Percentiles rank a stretch among this genome's conserved stretches.
Conservation (phyloP, 2,888 invertebrate species). For the Athrips mouffetella region DNA sequence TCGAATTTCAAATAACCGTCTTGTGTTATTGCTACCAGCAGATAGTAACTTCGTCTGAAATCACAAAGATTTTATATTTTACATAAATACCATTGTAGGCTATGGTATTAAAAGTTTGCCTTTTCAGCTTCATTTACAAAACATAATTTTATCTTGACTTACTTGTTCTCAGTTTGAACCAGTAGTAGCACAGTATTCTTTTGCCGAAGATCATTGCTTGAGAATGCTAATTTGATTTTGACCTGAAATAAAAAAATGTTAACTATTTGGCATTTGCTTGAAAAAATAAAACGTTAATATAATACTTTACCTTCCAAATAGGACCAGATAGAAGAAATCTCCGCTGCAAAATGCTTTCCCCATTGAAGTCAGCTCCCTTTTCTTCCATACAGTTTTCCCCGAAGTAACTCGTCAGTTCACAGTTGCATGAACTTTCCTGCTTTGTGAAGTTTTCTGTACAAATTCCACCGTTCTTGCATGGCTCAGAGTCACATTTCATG, state of each 20-base stretch:
- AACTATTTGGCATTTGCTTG: background rate
- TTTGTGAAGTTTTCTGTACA: slow-evolving; percentile 93
- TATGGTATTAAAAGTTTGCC: too few relatives aligned
- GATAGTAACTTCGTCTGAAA: slow-evolving; percentile 87
- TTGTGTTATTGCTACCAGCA: slow-evolving; percentile 88
- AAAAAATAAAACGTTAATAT: background rate
- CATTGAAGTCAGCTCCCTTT: slow-evolving; percentile 93
- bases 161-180: slow-evolving; percentile 90
- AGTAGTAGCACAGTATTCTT: slow-evolving; percentile 88
- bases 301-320: slow-evolving; percentile 70
- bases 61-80: background rate
- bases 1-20: slow-evolving; percentile 91
- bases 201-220: slow-evolving; percentile 87
- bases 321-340: slow-evolving; percentile 85
- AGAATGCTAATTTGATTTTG: slow-evolving; percentile 91
- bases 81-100: background rate
- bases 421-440: slow-evolving; percentile 91
- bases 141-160: slow-evolving; percentile 28
- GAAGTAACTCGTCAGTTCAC: slow-evolving; percentile 92
- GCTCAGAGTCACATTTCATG: slow-evolving; percentile 92
- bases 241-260: slow-evolving; percentile 71
- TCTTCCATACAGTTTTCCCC: slow-evolving; percentile 93
- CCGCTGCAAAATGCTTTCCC: slow-evolving; percentile 89
- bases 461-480: slow-evolving; percentile 91
- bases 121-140: background rate